phyloP scores from a whole-genome alignment of 2,113 vertebrate genomes.

The Pristiophorus japonicus region DNA sequence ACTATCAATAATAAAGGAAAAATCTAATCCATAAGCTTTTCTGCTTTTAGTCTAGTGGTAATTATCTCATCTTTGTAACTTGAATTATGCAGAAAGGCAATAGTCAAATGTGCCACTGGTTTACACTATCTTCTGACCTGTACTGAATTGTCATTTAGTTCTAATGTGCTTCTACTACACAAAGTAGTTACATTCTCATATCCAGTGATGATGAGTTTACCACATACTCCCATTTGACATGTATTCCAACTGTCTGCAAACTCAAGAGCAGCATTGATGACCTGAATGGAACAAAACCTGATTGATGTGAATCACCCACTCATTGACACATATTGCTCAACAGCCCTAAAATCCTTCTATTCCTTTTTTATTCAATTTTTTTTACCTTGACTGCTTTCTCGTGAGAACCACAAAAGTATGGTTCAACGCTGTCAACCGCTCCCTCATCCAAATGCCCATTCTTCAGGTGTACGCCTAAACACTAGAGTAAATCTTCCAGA shows the following conservation, averaged over 20 bases:
- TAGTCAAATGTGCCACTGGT: background rate
- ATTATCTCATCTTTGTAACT: background rate
- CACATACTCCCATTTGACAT: background rate
- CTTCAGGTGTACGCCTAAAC: background rate
- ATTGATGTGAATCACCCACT: background rate
- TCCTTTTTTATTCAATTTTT: no score
- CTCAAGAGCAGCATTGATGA: background rate
- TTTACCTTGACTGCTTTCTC: background rate
- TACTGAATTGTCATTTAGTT: background rate
- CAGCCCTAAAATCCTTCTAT: background rate
- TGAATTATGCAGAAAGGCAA: background rate
- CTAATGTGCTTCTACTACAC: background rate
- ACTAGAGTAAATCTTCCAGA: background rate
- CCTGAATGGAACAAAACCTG: background rate
- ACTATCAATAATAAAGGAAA: constrained; percentile 59
- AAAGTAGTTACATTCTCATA: background rate
- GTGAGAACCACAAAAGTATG: background rate
- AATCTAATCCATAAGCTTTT: constrained; percentile 43
- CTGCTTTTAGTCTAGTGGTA: constrained; percentile 34
- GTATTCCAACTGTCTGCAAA: background rate
- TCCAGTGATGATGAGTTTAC: background rate
- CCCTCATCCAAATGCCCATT: background rate
- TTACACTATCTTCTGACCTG: background rate
- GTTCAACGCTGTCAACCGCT: background rate
- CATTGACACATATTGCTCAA: background rate